Conservation (phyloP, 2,888 invertebrate species). For the Dermolepida albohirtum region DNA sequence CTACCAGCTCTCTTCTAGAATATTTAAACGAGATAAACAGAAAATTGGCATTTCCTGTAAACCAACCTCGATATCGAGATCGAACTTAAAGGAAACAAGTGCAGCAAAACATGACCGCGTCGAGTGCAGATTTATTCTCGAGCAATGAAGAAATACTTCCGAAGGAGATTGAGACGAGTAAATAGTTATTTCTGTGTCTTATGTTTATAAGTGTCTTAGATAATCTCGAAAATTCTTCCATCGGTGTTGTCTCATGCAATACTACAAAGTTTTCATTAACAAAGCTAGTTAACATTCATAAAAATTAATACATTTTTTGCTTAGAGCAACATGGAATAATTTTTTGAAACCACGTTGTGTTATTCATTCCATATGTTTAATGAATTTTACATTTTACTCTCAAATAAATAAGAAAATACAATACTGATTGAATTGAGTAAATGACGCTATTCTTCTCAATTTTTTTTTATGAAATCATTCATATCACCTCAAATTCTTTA, state of each 20-base stretch:
- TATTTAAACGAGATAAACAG: constrained; percentile 37
- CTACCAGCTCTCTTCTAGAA: constrained; percentile 13
- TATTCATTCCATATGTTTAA: too few relatives aligned
- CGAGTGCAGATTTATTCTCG: constrained; percentile 29
- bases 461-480: too few relatives aligned
- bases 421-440: too few relatives aligned
- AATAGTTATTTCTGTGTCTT: constrained; percentile 36
- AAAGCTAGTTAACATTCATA: too few relatives aligned
- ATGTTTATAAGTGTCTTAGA: constrained; percentile 28
- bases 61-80: constrained; percentile 33
- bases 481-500: too few relatives aligned
- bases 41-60: constrained; percentile 39
- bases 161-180: constrained; percentile 33
- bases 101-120: constrained; percentile 22
- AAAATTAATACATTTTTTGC: too few relatives aligned
- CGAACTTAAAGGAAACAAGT: constrained; percentile 30
- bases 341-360: too few relatives aligned
- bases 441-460: too few relatives aligned
- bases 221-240: constrained; percentile 27
- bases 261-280: too few relatives aligned
- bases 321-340: too few relatives aligned
- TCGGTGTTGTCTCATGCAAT: constrained; percentile 9
- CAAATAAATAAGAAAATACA: too few relatives aligned
- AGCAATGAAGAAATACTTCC: constrained; percentile 30
- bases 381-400: too few relatives aligned